phyloP scores from a whole-genome alignment of 2,113 vertebrate genomes.

The Desmodus rotundus region DNA sequence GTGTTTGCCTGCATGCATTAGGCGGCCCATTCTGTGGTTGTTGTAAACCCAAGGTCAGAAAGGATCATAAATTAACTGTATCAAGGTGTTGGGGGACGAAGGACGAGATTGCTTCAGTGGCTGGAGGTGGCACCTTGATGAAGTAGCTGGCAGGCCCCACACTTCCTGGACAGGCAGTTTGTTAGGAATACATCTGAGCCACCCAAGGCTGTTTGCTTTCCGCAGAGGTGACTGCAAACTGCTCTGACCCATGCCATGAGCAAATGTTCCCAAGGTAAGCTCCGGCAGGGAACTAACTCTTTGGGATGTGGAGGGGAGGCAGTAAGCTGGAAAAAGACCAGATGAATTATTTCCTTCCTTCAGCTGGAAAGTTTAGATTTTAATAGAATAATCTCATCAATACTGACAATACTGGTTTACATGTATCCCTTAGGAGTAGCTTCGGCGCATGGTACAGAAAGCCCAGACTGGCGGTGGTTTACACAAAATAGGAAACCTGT shows the following conservation, averaged over 20 bases:
- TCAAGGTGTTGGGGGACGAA: neutral
- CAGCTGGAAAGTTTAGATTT: neutral
- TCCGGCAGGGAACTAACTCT: rapidly evolving
- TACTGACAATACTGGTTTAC: neutral
- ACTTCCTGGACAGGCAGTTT: neutral
- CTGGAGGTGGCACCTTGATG: neutral
- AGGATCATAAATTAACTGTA: neutral
- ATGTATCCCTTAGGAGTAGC: neutral
- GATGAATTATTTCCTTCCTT: neutral
- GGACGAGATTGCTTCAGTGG: neutral
- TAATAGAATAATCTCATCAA: neutral
- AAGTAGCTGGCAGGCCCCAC: neutral
- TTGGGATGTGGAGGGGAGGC: too few species aligned
- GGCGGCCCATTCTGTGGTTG: neutral
- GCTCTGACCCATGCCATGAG: neutral
- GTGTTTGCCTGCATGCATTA: rapidly evolving
- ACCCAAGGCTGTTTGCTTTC: neutral
- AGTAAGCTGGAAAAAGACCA: neutral
- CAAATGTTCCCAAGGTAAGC: rapidly evolving
- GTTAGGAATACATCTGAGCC: neutral
- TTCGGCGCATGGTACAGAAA: neutral
- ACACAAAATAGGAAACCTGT: neutral
- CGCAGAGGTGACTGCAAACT: neutral
- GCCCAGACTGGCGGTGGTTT: neutral
- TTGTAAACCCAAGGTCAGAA: neutral